Conservation (phyloP, 2,797 vertebrate species). For the Eulemur mongoz region DNA sequence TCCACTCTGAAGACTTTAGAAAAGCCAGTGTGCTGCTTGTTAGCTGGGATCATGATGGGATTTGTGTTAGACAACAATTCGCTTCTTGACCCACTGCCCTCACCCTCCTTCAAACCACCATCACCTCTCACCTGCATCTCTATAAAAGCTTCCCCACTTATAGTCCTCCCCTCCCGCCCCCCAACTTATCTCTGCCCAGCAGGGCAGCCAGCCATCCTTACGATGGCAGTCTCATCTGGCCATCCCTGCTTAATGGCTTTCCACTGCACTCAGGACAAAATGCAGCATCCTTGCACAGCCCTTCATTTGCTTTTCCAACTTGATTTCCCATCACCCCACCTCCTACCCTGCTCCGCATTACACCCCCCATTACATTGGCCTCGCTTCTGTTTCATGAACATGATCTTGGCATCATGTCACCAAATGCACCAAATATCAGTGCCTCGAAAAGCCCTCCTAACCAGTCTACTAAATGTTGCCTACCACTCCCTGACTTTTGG, state of each 20-base stretch:
- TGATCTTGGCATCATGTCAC: background rate
- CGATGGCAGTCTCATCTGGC: background rate
- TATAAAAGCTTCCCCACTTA: background rate
- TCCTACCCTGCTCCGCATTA: background rate
- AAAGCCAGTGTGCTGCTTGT: background rate
- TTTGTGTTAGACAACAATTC: background rate
- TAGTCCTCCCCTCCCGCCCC: background rate
- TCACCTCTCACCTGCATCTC: background rate
- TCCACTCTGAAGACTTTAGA: background rate
- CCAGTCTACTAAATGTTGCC: background rate
- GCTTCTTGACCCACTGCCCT: background rate
- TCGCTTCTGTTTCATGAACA: background rate
- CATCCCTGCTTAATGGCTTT: background rate
- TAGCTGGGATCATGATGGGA: background rate
- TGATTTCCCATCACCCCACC: background rate
- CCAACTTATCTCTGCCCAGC: too few relatives aligned
- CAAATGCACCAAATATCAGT: background rate
- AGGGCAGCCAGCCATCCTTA: fast-evolving
- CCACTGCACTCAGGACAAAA: background rate
- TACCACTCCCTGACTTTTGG: background rate
- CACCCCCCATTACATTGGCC: background rate
- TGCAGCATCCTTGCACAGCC: background rate
- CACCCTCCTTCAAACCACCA: background rate
- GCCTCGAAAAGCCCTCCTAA: background rate
- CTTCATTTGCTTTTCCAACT: background rate